Percentiles rank a stretch among this genome's conserved stretches.
phyloP scores from a whole-genome alignment of 2,113 vertebrate genomes.

The Oceanites oceanicus region DNA sequence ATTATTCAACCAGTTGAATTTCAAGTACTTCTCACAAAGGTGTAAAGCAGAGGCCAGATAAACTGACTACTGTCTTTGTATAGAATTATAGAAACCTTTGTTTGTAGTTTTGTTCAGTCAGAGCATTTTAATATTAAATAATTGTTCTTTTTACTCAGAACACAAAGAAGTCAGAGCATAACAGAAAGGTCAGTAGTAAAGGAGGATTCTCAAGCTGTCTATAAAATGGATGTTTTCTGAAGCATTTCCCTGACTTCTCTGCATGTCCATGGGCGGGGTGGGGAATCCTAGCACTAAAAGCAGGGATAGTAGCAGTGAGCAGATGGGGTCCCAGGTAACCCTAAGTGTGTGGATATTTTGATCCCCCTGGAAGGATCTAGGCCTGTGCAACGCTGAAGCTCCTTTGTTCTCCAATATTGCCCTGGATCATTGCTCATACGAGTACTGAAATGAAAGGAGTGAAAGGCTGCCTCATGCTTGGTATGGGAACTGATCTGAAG shows the following conservation, averaged over 20 bases:
- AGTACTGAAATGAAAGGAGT: background rate
- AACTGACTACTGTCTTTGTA: background rate
- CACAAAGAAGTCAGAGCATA: background rate
- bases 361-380: background rate
- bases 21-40: background rate
- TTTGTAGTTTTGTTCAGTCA: background rate
- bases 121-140: background rate
- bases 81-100: background rate
- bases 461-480: fast-evolving
- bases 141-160: background rate
- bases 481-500: background rate
- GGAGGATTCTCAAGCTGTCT: background rate
- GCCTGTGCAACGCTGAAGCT: background rate
- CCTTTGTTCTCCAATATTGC: background rate
- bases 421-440: background rate
- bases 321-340: background rate
- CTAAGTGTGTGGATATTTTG: background rate
- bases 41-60: background rate
- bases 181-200: background rate
- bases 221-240: background rate
- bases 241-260: background rate
- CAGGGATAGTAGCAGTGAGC: background rate
- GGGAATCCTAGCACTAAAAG: background rate
- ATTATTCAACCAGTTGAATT: background rate
- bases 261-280: background rate